Percentiles rank a stretch among this genome's conserved stretches.
phyloP scores from a whole-genome alignment of 2,888 invertebrate species.

The Drosophila differens region DNA sequence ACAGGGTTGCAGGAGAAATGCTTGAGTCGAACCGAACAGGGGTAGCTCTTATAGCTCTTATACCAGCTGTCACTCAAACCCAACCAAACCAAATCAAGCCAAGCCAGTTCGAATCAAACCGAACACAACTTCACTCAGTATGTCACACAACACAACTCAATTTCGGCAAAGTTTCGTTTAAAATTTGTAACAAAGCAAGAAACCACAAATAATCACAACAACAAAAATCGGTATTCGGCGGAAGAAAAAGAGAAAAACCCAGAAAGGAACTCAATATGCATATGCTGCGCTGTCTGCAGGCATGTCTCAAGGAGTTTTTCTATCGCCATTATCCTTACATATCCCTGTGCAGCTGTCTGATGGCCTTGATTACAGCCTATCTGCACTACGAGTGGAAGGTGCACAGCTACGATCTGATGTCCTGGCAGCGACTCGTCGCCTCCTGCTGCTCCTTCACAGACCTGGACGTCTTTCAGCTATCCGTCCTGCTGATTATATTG shows the following conservation, averaged over 20 bases:
- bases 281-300: conserved; percentile 45
- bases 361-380: conserved; percentile 68
- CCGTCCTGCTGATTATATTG: conserved; percentile 61
- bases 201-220: not conserved
- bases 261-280: conserved; percentile 48
- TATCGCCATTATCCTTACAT: conserved; percentile 67
- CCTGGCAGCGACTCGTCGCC: conserved; percentile 61
- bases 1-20: conserved; percentile 41
- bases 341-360: conserved; percentile 56
- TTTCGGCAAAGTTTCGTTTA: conserved; percentile 49
- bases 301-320: conserved; percentile 61
- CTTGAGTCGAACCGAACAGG: conserved; percentile 1
- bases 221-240: conserved; percentile 33
- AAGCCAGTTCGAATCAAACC: not conserved
- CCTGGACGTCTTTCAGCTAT: conserved; percentile 61
- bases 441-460: conserved; percentile 24
- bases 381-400: conserved; percentile 73
- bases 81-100: no score
- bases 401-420: conserved; percentile 68
- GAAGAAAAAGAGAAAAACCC: not conserved
- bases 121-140: conserved; percentile 37
- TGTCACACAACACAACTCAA: conserved; percentile 32
- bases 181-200: conserved; percentile 37
- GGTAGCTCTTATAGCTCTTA: conserved; percentile 61
- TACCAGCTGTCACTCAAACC: conserved; percentile 33